Base-by-base conservation (phyloP, 53 echinoderm and acorn worm genomes). In the Crossaster papposus region DNA sequence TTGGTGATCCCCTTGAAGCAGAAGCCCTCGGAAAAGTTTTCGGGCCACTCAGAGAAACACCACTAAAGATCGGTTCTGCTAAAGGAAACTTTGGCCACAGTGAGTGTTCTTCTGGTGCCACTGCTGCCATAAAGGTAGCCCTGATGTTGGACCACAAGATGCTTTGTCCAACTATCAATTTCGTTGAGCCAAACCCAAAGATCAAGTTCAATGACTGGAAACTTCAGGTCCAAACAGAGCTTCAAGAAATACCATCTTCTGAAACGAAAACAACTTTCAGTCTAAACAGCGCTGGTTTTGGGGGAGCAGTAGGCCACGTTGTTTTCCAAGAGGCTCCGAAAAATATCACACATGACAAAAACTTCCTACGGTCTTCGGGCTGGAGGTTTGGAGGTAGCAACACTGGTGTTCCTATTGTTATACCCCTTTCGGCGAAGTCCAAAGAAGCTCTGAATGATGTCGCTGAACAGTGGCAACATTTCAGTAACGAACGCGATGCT, bases 81-180 rank as follows among this genome's bases (percentile, higher is more conserved):
- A 97, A 97, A 90, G 88, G 97, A 63, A 97, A 97, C 91, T 97
- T 97, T 86, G 95, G 95, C 32, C 97, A 97, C 78, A 95, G 89
- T 58, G 97, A 97, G 64, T 93, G 96, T 31, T 91, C 95, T 10
- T 92, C 97, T 22, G 97, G 97, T 9, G 83, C 92, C 6, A 94
- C 91, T 29, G 83, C 94, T 8, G 92, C 94, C 30, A 95, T 97
- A 38, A 97, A 97, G 78, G 51, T 78, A 51, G 78, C 78, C 34
- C 51, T 78, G 9, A 78, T 78, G 78, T 1, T 78, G n/a, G 32
- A 78, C 87, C 94, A 37, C 83, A 86, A 76, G 24, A 80, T 71
- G 28, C 79, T 95, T 28, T 89, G 92, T 32, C 90, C 97, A 8
- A 95, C 94, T 4, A 95, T 97, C 74, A 97, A 97, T 70, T 97